Conservation (phyloP, 2,888 invertebrate genomes). For the Ctena decussata region DNA sequence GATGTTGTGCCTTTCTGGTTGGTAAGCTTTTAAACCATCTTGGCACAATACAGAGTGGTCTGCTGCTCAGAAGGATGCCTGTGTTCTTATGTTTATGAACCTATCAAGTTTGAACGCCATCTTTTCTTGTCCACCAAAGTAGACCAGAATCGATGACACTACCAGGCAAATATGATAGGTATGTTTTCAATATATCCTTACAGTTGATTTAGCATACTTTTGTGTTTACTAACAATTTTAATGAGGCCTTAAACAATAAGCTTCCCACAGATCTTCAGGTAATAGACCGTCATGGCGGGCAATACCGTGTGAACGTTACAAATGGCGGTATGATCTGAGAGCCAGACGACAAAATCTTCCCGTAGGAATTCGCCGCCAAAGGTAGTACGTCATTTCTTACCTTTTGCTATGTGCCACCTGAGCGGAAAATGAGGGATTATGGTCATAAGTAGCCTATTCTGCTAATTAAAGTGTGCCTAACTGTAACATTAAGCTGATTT, state of each 20-base stretch:
- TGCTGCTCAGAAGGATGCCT: too few relatives aligned
- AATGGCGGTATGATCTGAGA: background rate
- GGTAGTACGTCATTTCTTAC: background rate
- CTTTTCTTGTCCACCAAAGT: too few relatives aligned
- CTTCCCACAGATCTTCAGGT: background rate
- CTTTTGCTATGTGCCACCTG: background rate
- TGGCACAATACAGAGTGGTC: too few relatives aligned
- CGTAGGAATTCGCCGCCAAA: background rate
- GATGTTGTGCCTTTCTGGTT: too few relatives aligned
- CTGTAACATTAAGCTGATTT: conserved; percentile 6
- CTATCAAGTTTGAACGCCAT: too few relatives aligned
- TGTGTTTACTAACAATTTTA: background rate
- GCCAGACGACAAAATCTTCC: background rate
- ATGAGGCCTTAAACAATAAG: background rate
- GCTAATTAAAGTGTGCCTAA: conserved; percentile 13
- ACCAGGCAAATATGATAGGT: background rate
- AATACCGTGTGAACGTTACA: background rate
- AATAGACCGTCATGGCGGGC: background rate
- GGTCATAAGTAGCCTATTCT: conserved; percentile 11
- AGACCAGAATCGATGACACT: too few relatives aligned
- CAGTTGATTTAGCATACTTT: background rate
- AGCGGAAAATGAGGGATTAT: conserved; percentile 9
- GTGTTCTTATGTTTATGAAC: too few relatives aligned
- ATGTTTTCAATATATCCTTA: background rate
- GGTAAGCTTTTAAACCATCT: too few relatives aligned